Conservation (phyloP, 2,888 invertebrate species). For the Drosophila subquinaria region DNA sequence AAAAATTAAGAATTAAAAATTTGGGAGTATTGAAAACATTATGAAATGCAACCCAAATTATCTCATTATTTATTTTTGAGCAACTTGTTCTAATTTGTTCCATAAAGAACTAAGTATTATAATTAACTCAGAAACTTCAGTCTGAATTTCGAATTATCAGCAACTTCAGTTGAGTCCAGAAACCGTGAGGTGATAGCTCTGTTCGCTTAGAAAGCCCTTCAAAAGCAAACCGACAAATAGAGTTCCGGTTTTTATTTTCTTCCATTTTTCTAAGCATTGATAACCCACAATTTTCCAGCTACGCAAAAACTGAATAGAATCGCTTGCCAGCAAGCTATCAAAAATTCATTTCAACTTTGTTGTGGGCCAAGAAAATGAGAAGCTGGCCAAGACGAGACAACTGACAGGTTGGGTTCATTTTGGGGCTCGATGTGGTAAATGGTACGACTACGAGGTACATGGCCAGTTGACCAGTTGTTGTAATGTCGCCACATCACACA, state of each 20-base stretch:
- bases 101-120: too few species aligned
- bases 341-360: slow-evolving; percentile 42
- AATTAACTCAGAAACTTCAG: not conserved
- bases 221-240: not conserved
- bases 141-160: not conserved
- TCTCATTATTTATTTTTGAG: too few species aligned
- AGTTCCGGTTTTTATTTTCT: not conserved
- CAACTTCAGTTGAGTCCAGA: not conserved
- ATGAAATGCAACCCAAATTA: too few species aligned
- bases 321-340: slow-evolving; percentile 40
- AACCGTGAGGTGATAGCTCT: too few species aligned
- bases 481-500: slow-evolving; percentile 58
- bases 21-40: too few species aligned
- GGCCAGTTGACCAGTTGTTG: slow-evolving; percentile 20
- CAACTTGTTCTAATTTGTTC: too few species aligned
- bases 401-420: slow-evolving; percentile 21
- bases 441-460: slow-evolving; percentile 2
- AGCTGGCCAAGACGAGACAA: slow-evolving; percentile 4
- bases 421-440: not conserved
- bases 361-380: not conserved
- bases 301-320: slow-evolving; percentile 23
- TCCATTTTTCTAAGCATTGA: not conserved
- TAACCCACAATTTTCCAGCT: slow-evolving; percentile 6
- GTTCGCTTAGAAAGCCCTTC: not conserved
- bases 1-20: too few species aligned